Evolutionary conservation across 1,140 invertebrate genomes (phyloP), one percentile per base, ranked within the genome.

Genomic region (Pseudomyrmex cubaensis): DNA sequence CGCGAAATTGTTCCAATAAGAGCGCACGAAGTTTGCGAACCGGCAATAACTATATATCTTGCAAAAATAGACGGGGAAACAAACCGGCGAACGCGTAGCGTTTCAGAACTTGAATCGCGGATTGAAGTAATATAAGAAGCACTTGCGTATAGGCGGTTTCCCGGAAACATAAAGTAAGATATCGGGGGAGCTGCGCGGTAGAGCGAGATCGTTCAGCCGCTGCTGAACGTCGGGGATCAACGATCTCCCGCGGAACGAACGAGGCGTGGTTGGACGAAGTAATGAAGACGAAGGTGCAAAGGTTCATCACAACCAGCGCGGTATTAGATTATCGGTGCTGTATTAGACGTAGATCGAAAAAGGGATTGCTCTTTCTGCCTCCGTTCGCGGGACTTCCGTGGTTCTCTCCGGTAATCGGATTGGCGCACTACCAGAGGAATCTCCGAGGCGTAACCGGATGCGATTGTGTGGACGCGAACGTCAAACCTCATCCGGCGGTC

Each of bases 261-360:
- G 57, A 88, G 87, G 86, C 87, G 77, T 87, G 86, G 86, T 35
- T 73, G 56, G 73, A 85, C 54, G 73, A 83, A 35, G 67, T 88
- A 88, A 88, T 88, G 86, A 88, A 88, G 83, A 88, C 73, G 86
- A 87, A 88, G 86, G 87, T 85, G 87, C 86, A 88, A 88, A 88
- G 86, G 87, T 88, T 77, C 62, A 83, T 77, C 83, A 66, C 22
- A 56, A 66, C 66, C 61, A 22, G 35, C 35, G 61, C 56, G 72
- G 63, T 85, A 85, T 88, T 88, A 88, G 77, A 85, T 82, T 88
- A 88, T 88, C 87, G 73, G 52, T 35, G 35, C 64, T 62, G 75
- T 85, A 83, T 85, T 85, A 88, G 84, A 77, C 61, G 67, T 57
- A 74, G 77, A 85, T 88, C 86, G 63, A 77, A 50, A 54, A 66